A percentile compares a stretch with the other conserved stretches of the same genome.
These are phyloP conservation scores for Panopea generosa DNA, from an alignment of 2,888 invertebrate genomes.

Conservation along the genomic window DNA sequence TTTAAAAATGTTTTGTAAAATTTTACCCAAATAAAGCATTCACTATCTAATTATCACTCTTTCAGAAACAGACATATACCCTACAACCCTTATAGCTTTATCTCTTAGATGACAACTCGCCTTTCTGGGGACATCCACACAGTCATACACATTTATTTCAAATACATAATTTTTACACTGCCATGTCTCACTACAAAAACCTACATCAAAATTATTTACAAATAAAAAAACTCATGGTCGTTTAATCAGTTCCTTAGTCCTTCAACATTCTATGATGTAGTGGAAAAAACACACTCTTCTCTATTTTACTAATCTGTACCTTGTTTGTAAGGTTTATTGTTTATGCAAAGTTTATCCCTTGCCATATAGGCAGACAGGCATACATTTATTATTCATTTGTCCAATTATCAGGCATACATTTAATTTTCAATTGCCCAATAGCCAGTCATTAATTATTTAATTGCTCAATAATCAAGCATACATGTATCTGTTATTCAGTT, in stretches of 20 bases:
- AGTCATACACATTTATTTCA: constrained; percentile 19
- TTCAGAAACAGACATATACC: constrained; percentile 5
- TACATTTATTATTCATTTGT: no score
- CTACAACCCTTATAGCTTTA: constrained; percentile 4
- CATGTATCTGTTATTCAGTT: no score
- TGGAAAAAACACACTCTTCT: constrained; percentile 24
- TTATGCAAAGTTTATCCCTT: constrained; percentile 16
- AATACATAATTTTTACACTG: constrained; percentile 12
- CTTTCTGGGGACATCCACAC: constrained; percentile 14
- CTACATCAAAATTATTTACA: constrained; percentile 19
- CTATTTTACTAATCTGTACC: neutral
- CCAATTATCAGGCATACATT: no score
- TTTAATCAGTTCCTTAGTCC: constrained; percentile 13
- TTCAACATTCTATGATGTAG: constrained; percentile 27
- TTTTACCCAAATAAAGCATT: constrained; percentile 18
- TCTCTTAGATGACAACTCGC: neutral
- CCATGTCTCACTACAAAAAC: constrained; percentile 30
- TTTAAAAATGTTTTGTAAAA: constrained; percentile 4
- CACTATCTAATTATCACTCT: neutral
- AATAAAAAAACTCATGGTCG: constrained; percentile 22
- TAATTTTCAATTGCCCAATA: no score
- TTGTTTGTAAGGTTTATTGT: constrained; percentile 10
- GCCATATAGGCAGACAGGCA: constrained; percentile 7
- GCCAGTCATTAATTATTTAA: no score
- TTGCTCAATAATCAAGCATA: no score